Conservation (phyloP, 1,140 invertebrate genomes). For the Antheraea mylitta region DNA sequence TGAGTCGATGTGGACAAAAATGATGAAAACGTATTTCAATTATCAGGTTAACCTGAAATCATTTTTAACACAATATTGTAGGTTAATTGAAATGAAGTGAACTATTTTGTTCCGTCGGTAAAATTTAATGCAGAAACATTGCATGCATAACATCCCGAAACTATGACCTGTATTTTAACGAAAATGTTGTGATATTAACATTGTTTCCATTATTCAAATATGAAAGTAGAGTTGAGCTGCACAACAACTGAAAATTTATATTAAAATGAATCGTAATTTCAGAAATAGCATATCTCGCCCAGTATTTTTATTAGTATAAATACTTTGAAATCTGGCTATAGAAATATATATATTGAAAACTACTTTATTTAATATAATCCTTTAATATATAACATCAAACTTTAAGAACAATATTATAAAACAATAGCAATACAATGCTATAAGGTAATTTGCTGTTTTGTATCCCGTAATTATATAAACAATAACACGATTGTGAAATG, state of each 20-base stretch:
- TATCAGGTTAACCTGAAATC: neutral
- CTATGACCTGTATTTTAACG: constrained; percentile 5
- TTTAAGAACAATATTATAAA: no score
- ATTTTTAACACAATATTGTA: neutral
- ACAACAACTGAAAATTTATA: neutral
- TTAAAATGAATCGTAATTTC: neutral
- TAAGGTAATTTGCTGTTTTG: no score
- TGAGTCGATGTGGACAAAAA: neutral
- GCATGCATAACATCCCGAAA: neutral
- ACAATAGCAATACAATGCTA: no score
- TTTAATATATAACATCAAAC: no score
- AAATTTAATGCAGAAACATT: neutral
- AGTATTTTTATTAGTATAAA: no score
- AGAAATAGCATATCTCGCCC: no score
- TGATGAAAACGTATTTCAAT: neutral
- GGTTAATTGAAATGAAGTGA: neutral
- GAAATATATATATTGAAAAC: no score
- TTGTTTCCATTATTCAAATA: neutral
- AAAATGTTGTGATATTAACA: neutral
- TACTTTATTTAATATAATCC: no score
- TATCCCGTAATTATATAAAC: no score
- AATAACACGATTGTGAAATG: no score
- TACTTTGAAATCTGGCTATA: no score
- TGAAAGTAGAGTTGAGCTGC: neutral
- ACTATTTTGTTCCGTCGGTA: neutral